Percentiles rank a stretch among this genome's conserved stretches.
Evolutionary conservation across 2,113 vertebrate genomes (phyloP).

Genomic region (Neomonachus schauinslandi): DNA sequence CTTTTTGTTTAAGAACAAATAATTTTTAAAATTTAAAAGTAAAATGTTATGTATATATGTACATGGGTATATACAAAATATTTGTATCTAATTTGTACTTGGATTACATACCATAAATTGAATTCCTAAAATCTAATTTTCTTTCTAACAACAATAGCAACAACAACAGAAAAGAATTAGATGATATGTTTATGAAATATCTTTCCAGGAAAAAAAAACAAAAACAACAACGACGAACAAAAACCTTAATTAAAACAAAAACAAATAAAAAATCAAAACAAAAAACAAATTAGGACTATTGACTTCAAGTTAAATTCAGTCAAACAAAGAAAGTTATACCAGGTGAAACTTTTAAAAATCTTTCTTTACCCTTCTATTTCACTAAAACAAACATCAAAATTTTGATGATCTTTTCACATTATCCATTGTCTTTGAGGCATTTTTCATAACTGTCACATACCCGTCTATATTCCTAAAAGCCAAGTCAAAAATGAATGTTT

Average conservation of each 20-base stretch:
- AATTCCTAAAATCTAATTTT: not conserved
- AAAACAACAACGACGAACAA: not conserved
- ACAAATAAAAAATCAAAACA: not conserved
- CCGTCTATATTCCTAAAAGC: not conserved
- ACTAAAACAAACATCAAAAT: not conserved
- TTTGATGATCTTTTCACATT: not conserved
- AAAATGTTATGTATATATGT: not conserved
- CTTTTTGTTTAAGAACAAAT: conserved; percentile 13
- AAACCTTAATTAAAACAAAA: not conserved
- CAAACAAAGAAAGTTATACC: not conserved
- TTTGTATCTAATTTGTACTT: not conserved
- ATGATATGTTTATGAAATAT: not conserved
- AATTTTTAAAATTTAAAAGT: not conserved
- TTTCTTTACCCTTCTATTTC: not conserved
- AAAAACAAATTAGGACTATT: not conserved
- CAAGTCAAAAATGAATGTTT: not conserved
- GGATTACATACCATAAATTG: not conserved
- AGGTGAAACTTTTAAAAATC: not conserved
- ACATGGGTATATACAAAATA: not conserved
- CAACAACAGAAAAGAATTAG: not conserved
- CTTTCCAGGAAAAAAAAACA: not conserved
- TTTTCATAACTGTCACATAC: not conserved
- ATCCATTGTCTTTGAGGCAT: not conserved
- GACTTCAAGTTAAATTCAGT: not conserved
- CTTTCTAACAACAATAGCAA: not conserved